Conservation (phyloP, 2,113 vertebrate genomes). For the Perca flavescens region DNA sequence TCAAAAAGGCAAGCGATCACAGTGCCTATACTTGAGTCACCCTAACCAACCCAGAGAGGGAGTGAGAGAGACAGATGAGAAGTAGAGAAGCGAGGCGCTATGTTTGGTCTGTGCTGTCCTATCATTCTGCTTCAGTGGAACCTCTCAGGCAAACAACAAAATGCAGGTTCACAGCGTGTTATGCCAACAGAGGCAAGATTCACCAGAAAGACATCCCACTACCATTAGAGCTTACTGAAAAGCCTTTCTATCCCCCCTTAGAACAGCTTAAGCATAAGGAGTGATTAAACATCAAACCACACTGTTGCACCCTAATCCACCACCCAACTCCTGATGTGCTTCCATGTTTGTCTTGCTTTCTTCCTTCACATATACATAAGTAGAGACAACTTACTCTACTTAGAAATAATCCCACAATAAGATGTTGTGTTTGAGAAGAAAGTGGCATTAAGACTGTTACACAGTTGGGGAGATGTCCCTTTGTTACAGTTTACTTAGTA, state of each 20-base stretch:
- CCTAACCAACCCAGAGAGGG: constrained; percentile 21
- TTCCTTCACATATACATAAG: constrained; percentile 45
- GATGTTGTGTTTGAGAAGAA: constrained; percentile 33
- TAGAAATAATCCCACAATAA: constrained; percentile 52
- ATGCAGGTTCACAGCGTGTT: constrained; percentile 59
- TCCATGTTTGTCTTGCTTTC: constrained; percentile 44
- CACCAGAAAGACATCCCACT: constrained; percentile 56
- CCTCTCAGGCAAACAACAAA: constrained; percentile 63
- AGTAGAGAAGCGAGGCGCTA: constrained; percentile 28
- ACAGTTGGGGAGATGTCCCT: constrained; percentile 5
- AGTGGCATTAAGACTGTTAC: constrained; percentile 18
- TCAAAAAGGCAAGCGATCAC: constrained; percentile 27
- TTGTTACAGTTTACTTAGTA: constrained; percentile 34
- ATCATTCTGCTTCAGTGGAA: constrained; percentile 65
- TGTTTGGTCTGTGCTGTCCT: constrained; percentile 41
- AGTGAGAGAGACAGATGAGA: constrained; percentile 18
- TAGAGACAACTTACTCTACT: constrained; percentile 30
- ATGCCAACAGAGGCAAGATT: constrained; percentile 56
- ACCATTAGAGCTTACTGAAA: constrained; percentile 67
- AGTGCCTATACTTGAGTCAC: constrained; percentile 39
- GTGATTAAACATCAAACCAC: constrained; percentile 77
- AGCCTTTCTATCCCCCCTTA: constrained; percentile 62
- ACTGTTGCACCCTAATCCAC: constrained; percentile 65
- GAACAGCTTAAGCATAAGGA: constrained; percentile 63
- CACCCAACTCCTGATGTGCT: constrained; percentile 45